Evolutionary conservation across 2,113 vertebrate species (phyloP).

Genomic region (Orthonyx spaldingii): DNA sequence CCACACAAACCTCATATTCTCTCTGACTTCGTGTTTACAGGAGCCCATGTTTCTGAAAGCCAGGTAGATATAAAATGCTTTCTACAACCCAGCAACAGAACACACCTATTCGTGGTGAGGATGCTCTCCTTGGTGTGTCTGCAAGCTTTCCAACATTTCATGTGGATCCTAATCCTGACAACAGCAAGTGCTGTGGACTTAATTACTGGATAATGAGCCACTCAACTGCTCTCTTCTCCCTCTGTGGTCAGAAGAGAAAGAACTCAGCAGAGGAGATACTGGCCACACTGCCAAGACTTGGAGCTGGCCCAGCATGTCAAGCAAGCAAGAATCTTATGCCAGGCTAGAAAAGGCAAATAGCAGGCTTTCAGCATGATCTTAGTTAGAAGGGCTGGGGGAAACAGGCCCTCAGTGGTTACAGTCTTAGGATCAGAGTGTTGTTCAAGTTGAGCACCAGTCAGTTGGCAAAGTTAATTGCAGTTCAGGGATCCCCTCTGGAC

Average conservation of each 20-base stretch:
- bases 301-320: not conserved
- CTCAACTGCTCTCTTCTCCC: not conserved
- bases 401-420: not conserved
- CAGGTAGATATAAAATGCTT: not conserved
- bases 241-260: not conserved
- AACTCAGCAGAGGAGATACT: not conserved
- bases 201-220: not conserved
- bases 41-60: not conserved
- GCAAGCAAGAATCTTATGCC: not conserved
- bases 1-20: not conserved
- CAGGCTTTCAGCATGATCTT: not conserved
- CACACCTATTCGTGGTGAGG: rapidly evolving
- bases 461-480: not conserved
- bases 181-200: not conserved
- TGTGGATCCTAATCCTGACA: not conserved
- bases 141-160: not conserved
- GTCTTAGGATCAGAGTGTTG: not conserved
- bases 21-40: not conserved
- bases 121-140: not conserved
- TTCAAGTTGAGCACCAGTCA: not conserved
- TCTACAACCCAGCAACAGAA: not conserved
- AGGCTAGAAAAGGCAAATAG: not conserved
- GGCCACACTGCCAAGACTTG: not conserved
- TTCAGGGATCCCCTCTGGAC: not conserved
- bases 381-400: not conserved